These are phyloP conservation scores for Ochotona princeps DNA, from an alignment of 2,113 vertebrate genomes.

Conservation along the genomic window DNA sequence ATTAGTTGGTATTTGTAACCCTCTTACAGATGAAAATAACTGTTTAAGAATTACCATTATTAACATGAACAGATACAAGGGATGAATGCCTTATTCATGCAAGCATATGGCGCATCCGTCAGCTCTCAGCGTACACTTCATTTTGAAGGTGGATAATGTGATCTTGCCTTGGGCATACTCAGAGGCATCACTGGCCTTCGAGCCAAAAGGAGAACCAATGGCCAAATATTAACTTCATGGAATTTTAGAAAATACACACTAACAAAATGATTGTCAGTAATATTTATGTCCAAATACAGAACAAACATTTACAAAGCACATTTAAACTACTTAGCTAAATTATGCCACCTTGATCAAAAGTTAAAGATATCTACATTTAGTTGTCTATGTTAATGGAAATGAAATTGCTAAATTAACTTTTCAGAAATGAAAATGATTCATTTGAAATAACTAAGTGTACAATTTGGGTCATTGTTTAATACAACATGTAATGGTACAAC, in stretches of 20 bases:
- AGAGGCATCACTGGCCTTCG: constrained; percentile 8
- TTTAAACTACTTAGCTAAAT: constrained; percentile 12
- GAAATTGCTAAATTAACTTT: constrained; percentile 3
- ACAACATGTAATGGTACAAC: not conserved
- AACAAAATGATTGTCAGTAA: constrained; percentile 33
- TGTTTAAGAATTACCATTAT: constrained; percentile 69
- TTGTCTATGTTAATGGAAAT: not conserved
- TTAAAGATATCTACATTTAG: not conserved
- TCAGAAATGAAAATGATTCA: not conserved
- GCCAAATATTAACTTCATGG: constrained; percentile 13
- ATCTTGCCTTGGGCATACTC: constrained; percentile 22
- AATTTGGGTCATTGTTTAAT: not conserved
- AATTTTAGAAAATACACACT: not conserved
- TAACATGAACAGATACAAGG: constrained; percentile 68
- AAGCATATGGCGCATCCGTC: constrained; percentile 37
- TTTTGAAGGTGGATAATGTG: constrained; percentile 51
- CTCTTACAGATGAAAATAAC: constrained; percentile 64
- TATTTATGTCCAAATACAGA: not conserved
- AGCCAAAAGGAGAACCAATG: constrained; percentile 29
- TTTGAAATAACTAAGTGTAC: not conserved
- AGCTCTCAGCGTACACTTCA: constrained; percentile 17
- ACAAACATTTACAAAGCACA: not conserved
- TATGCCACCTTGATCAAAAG: not conserved
- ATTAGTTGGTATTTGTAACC: constrained; percentile 67
- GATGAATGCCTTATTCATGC: constrained; percentile 57